Evolutionary conservation across 2,888 invertebrate genomes (phyloP).

Genomic region (Melieria crassipennis): DNA sequence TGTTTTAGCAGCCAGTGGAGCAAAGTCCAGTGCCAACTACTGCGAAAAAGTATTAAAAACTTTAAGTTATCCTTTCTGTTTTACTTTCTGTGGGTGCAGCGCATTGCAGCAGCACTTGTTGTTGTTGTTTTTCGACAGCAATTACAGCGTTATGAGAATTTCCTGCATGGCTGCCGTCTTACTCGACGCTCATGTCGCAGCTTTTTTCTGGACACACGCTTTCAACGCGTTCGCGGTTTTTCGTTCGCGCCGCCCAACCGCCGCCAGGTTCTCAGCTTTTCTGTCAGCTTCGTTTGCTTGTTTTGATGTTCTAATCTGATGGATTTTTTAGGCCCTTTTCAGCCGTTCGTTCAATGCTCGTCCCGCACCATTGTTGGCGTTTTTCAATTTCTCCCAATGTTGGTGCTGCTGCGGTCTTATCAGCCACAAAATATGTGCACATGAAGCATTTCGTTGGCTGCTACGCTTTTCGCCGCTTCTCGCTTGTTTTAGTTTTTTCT

Average conservation of each 20-base stretch:
- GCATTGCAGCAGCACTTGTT: no score
- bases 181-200: background rate
- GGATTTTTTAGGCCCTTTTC: slow-evolving; percentile 35
- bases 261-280: slow-evolving; percentile 4
- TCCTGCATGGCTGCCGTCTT: background rate
- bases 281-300: slow-evolving; percentile 16
- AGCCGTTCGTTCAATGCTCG: no score
- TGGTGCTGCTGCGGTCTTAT: no score
- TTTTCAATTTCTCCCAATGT: no score
- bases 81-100: background rate
- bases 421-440: no score
- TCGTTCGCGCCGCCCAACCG: background rate
- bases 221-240: background rate
- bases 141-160: slow-evolving; percentile 32
- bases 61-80: slow-evolving; percentile 29
- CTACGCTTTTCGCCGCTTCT: no score
- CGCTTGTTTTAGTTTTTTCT: no score
- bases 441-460: no score
- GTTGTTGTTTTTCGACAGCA: slow-evolving; percentile 10
- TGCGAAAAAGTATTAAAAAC: slow-evolving; percentile 33
- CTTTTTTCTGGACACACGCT: background rate
- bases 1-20: slow-evolving; percentile 1
- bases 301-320: slow-evolving; percentile 40
- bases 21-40: slow-evolving; percentile 12
- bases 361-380: no score